Evolutionary conservation across 2,888 invertebrate genomes (phyloP).

Genomic region (Thereva unica): DNA sequence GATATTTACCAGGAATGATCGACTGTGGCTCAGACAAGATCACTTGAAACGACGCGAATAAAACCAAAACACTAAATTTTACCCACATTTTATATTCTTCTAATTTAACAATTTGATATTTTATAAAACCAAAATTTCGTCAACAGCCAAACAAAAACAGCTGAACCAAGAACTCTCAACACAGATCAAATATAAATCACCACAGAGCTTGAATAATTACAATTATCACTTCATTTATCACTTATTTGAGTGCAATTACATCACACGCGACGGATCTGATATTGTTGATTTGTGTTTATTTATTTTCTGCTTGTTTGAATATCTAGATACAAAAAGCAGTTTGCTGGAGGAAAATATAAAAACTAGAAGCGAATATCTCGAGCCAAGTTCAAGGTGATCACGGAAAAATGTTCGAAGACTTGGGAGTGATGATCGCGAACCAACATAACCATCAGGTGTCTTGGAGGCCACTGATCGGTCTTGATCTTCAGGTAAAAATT

Average conservation of each 20-base stretch:
- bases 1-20: constrained; percentile 54
- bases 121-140: neutral
- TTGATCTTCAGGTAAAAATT: constrained; percentile 42
- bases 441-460: constrained; percentile 40
- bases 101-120: neutral
- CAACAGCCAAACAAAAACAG: neutral
- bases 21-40: constrained; percentile 38
- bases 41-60: constrained; percentile 2
- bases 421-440: neutral
- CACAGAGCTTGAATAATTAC: constrained; percentile 7
- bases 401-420: neutral
- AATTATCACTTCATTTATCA: constrained; percentile 15
- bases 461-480: constrained; percentile 43
- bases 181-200: neutral
- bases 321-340: constrained; percentile 7
- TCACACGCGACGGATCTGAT: constrained; percentile 12
- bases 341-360: constrained; percentile 4
- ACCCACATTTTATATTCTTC: constrained; percentile 17
- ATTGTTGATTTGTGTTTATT: constrained; percentile 3
- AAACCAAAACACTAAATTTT: constrained; percentile 11
- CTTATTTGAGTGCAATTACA: constrained; percentile 19
- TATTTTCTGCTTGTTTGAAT: neutral
- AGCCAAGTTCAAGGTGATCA: constrained; percentile 14
- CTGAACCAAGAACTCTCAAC: neutral
- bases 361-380: neutral